Evolutionary conservation across 2,888 invertebrate genomes (phyloP).

Genomic region (Synanthedon tipuliformis): DNA sequence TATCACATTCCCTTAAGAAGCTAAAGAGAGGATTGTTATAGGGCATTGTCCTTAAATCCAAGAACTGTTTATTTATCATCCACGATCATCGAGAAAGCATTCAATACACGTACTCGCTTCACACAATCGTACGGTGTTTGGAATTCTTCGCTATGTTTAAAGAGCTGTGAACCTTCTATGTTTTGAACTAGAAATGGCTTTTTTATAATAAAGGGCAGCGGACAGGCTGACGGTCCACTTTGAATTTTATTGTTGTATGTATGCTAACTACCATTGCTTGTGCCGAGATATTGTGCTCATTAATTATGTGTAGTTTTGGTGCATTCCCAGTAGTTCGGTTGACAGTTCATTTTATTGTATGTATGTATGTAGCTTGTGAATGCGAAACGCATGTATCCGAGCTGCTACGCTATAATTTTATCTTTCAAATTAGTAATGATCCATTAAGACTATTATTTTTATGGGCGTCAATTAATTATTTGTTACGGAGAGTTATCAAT

Average conservation of each 20-base stretch:
- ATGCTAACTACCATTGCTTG: background rate
- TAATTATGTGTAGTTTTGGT: too few relatives aligned
- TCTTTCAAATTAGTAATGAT: too few relatives aligned
- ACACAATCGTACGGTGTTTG: conserved; percentile 56
- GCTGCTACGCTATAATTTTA: too few relatives aligned
- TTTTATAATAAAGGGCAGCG: too few relatives aligned
- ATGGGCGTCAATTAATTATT: background rate
- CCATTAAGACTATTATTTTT: too few relatives aligned
- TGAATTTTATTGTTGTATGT: too few relatives aligned
- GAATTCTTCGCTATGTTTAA: conserved; percentile 35
- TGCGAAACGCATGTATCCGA: too few relatives aligned
- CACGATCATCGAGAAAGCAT: conserved; percentile 43
- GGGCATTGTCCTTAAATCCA: conserved; percentile 50
- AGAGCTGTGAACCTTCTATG: conserved; percentile 37
- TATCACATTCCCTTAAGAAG: background rate
- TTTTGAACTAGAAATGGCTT: conserved; percentile 14
- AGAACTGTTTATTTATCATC: conserved; percentile 48
- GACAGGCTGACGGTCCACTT: too few relatives aligned
- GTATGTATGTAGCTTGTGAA: too few relatives aligned
- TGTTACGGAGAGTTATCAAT: background rate
- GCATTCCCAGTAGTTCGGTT: too few relatives aligned
- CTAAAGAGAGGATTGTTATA: conserved; percentile 11
- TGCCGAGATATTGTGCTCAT: too few relatives aligned
- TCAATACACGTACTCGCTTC: conserved; percentile 62
- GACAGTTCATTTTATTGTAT: too few relatives aligned